These are phyloP conservation scores for Periophthalmodon schlosseri DNA, from an alignment of 2,113 vertebrate species.

Conservation along the genomic window DNA sequence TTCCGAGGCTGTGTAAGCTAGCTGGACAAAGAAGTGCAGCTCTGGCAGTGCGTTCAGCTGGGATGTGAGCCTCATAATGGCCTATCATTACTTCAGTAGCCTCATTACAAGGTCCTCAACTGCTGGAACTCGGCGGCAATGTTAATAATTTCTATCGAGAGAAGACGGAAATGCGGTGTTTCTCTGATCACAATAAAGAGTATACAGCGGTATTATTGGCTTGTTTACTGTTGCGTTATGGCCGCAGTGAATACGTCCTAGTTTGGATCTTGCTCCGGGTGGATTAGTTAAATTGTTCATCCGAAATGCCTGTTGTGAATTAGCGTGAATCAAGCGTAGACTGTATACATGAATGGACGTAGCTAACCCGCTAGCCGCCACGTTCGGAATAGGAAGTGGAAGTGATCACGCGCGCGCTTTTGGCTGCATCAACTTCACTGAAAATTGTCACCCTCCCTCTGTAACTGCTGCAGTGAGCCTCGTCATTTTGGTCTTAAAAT, in stretches of 20 bases:
- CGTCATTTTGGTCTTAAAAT: no score
- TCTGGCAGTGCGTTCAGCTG: conserved; percentile 57
- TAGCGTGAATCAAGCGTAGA: no score
- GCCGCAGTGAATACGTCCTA: not conserved
- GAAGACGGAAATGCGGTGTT: conserved; percentile 27
- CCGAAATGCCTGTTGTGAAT: no score
- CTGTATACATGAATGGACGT: no score
- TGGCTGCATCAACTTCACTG: no score
- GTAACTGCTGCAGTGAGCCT: no score
- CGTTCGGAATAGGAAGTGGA: no score
- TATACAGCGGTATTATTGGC: not conserved
- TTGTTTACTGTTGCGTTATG: not conserved
- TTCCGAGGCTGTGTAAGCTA: conserved; percentile 38
- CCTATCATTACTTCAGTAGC: conserved; percentile 76
- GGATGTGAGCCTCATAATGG: conserved; percentile 76
- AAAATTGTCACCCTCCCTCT: no score
- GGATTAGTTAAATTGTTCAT: no score
- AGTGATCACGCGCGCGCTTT: no score
- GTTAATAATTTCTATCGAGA: conserved; percentile 69
- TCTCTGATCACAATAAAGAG: not conserved
- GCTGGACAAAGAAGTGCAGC: conserved; percentile 39
- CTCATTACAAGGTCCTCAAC: conserved; percentile 77
- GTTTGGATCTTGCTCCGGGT: no score
- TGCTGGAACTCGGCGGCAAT: conserved; percentile 60
- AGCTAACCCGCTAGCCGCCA: no score